phyloP scores from a whole-genome alignment of 2,113 vertebrate genomes.

The Centropus bengalensis region DNA sequence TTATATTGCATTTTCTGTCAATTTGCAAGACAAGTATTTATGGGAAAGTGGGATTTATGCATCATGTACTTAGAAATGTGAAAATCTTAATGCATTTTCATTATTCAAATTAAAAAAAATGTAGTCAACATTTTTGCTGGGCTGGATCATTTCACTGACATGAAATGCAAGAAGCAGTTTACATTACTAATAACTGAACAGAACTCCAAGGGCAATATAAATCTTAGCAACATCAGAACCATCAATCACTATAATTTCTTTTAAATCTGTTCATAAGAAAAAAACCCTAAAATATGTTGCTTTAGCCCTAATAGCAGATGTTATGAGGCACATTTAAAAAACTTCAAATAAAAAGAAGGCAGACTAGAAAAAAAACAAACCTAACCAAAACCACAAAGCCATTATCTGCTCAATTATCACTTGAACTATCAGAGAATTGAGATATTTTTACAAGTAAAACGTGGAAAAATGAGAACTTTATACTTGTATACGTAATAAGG shows the following conservation, averaged over 20 bases:
- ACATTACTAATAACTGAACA: constrained; percentile 17
- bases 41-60: background rate
- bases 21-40: constrained; percentile 52
- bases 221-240: background rate
- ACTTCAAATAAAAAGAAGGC: background rate
- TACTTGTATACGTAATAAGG: background rate
- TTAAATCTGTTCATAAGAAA: constrained; percentile 11
- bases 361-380: background rate
- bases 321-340: background rate
- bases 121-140: background rate
- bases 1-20: constrained; percentile 38
- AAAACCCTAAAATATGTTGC: constrained; percentile 13
- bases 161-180: constrained; percentile 14
- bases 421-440: background rate
- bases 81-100: constrained; percentile 19
- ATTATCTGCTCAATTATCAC: background rate
- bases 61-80: constrained; percentile 24
- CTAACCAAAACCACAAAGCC: background rate
- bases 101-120: background rate
- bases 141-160: constrained; percentile 29
- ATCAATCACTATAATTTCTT: constrained; percentile 1
- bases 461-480: background rate
- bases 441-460: background rate
- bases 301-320: background rate
- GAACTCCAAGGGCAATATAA: background rate